Evolutionary conservation across 2,888 invertebrate genomes (phyloP).

Genomic region (Leptinotarsa rubiginosa): DNA sequence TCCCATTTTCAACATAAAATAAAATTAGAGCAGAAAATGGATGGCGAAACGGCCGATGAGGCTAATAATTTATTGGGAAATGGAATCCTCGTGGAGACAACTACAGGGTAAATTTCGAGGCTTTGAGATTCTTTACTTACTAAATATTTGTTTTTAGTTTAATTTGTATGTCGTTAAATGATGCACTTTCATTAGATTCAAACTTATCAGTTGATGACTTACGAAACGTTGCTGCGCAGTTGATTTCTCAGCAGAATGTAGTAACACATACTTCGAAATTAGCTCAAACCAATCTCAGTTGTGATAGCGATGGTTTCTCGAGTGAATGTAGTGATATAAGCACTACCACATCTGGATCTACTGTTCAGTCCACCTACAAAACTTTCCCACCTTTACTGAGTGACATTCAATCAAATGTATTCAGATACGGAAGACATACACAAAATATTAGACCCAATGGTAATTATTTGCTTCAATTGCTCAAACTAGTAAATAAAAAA

Average conservation of each 20-base stretch:
- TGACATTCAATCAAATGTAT: conserved; percentile 43
- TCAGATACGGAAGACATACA: conserved; percentile 43
- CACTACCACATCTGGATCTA: conserved; percentile 51
- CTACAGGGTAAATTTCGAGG: conserved; percentile 61
- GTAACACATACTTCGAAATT: conserved; percentile 35
- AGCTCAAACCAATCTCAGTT: conserved; percentile 48
- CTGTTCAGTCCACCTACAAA: conserved; percentile 46
- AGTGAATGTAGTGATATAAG: conserved; percentile 62
- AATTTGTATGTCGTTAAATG: conserved; percentile 66
- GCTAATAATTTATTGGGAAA: conserved; percentile 66
- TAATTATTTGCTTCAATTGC: too few relatives aligned
- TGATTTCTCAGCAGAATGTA: conserved; percentile 63
- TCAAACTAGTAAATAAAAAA: too few relatives aligned
- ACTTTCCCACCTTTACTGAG: conserved; percentile 47
- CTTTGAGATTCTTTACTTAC: conserved; percentile 2
- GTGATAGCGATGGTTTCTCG: conserved; percentile 64
- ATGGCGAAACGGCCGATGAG: conserved; percentile 56
- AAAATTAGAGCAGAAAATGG: conserved; percentile 36
- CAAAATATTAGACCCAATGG: conserved; percentile 33
- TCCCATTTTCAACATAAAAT: conserved; percentile 37
- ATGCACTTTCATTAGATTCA: conserved; percentile 65
- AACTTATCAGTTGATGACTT: conserved; percentile 67
- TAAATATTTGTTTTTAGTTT: conserved; percentile 59
- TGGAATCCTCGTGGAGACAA: conserved; percentile 67
- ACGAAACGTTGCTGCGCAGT: conserved; percentile 65